These are phyloP conservation scores for Gallinago undulata DNA, from an alignment of 2,113 vertebrate species.

Conservation along the genomic window DNA sequence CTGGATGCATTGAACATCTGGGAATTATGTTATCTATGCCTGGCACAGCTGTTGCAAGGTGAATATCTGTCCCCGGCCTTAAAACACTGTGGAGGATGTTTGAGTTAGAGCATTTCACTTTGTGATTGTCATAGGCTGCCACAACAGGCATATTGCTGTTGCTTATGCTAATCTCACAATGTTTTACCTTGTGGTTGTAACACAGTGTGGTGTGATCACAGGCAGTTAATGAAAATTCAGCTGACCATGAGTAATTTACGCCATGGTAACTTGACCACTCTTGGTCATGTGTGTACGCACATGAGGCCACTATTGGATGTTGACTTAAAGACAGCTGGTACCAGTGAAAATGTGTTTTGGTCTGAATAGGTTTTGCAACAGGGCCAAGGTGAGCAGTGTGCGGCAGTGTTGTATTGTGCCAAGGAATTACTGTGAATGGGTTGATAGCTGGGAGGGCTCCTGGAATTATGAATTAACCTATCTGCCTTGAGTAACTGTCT, in stretches of 20 bases:
- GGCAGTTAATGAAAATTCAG: neutral
- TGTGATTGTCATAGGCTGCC: neutral
- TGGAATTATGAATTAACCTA: neutral
- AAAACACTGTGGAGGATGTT: neutral
- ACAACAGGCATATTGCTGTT: neutral
- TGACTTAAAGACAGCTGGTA: neutral
- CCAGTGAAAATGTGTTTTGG: neutral
- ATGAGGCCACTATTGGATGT: neutral
- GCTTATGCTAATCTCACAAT: neutral
- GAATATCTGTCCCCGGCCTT: neutral
- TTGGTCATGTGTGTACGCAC: neutral
- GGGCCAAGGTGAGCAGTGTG: neutral
- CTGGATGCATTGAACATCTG: neutral
- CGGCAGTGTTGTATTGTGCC: neutral
- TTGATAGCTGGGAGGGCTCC: neutral
- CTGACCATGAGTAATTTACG: neutral
- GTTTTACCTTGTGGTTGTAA: neutral
- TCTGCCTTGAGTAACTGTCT: neutral
- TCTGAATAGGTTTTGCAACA: neutral
- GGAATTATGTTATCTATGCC: neutral
- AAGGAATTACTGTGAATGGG: neutral
- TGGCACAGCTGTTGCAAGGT: neutral
- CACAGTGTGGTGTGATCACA: fast-evolving
- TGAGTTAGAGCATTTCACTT: neutral
- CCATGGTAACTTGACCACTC: neutral